Evolutionary conservation across 2,113 vertebrate species (phyloP), one percentile per base, ranked within the genome.

Genomic region (Hoplias malabaricus): DNA sequence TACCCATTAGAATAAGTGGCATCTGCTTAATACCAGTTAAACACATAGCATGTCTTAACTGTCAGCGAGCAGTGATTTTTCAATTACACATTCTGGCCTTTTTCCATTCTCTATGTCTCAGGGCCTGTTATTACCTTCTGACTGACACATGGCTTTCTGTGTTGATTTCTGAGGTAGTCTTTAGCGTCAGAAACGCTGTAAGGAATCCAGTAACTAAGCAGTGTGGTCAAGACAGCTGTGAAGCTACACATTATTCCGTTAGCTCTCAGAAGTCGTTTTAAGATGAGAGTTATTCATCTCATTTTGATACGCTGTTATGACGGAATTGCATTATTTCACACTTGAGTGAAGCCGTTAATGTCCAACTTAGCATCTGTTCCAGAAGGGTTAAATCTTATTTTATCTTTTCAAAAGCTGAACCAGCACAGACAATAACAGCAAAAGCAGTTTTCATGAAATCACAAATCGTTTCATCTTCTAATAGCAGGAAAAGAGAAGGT

Each of bases 21-120:
- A 82, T 69, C 65, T 7, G 72, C 63, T 84, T 69, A 71, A 61
- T 84, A 42, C 78, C 74, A 80, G 72, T 61, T 29, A 62, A 84
- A 82, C 79, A 81, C 82, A 78, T 71, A 80, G 77, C 75, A 79
- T 73, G 80, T 73, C 46, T 57, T 12, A 21, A 56, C 80, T 79
- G 69, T 73, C 75, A 66, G 79, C 59, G 11, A 48, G 68, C 66
- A 57, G 63, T 42, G 61, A 82, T 84, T 87, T 85, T 84, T 82
- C 79, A 84, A 72, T 73, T 43, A 78, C 61, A 59, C 40, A 14
- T 42, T 78, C 77, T 62, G 76, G n/a, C 72, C 71, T 8, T 54
- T 65, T 46, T 66, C 69, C 36, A 34, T 57, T 73, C 53, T 16
- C 31, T 13, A 3, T 16, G 8, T 57, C n/a, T 19, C 21, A 7